Base-by-base conservation (phyloP, 2,888 invertebrate genomes). In the Argyra leucocephala region DNA sequence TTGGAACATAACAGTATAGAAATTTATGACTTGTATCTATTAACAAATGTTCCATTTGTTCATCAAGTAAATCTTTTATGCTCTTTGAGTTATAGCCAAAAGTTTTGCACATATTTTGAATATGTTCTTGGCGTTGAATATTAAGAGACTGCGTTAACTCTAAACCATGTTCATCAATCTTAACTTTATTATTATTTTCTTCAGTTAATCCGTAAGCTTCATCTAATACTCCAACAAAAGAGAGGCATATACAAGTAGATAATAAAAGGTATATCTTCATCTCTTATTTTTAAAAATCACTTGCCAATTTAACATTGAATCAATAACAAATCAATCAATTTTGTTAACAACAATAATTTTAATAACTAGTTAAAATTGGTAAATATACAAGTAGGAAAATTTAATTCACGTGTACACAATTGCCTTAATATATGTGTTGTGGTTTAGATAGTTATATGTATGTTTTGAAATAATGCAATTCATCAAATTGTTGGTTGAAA, bases 1-100 rank as follows among this genome's bases (percentile, higher is more conserved):
- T 96, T 67, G 96, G 95, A 69, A 96, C 93, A 78, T 94, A 94
- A 76, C 96, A 96, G 75, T 95, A 96, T 18, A 96, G 81, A 21
- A 95, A 82, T 76, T 89, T 89, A 74, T 93, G 90, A 67, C 86
- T 83, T 72, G 90, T 89, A 76, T 95, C 92, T 22, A 95, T 88
- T 68, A 93, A 81, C 76, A 94, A 85, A 74, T 94, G 93, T 73
- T 89, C 86, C 73, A 92, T 83, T 71, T 86, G 84, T 66, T 81
- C 82, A 18, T 83, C 81, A 36, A 81, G 80, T 61, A 85, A 73
- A 67, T 83, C 79, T 67, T 82, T 80, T n/a, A 84, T 66, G 57
- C 76, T 76, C 37, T 73, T 71, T 21, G 65, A 70, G 57, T 67
- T 70, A 57, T 81, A 80, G 6, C 82, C 81, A 69, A 82, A 80